These are phyloP conservation scores for Lynx canadensis DNA, from an alignment of 2,113 vertebrate genomes.

Conservation along the genomic window DNA sequence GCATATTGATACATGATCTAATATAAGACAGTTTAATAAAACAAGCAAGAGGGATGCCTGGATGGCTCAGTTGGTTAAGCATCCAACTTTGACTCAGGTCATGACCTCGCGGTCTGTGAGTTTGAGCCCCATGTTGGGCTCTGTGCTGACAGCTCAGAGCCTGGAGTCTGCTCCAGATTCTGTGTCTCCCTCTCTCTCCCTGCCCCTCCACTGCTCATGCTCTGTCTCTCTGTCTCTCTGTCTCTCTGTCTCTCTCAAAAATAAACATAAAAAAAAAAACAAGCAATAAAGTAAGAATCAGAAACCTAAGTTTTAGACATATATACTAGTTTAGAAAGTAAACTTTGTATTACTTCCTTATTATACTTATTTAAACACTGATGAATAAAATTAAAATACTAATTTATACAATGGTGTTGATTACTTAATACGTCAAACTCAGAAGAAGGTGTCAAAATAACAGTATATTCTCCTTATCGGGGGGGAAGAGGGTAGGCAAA, in stretches of 20 bases:
- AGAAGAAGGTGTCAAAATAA: conserved; percentile 28
- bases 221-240: too few species aligned
- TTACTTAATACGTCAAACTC: conserved; percentile 18
- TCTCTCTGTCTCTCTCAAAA: too few species aligned
- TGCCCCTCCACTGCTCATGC: too few species aligned
- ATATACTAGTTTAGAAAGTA: neutral
- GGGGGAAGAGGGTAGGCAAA: neutral
- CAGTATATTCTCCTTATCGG: neutral
- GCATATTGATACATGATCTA: neutral
- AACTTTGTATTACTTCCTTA: neutral
- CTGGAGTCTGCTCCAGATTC: too few species aligned
- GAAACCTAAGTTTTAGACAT: neutral
- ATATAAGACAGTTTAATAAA: conserved; percentile 3
- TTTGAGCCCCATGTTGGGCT: too few species aligned
- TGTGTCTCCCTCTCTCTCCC: too few species aligned
- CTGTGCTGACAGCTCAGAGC: too few species aligned
- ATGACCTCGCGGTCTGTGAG: too few species aligned
- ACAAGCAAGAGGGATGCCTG: neutral
- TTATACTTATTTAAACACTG: neutral
- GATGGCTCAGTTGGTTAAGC: too few species aligned
- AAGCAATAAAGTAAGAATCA: neutral
- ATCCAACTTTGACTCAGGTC: too few species aligned
- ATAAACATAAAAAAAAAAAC: neutral
- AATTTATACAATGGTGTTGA: neutral
- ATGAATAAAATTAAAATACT: neutral